Evolutionary conservation across 2,797 vertebrate species (phyloP), one percentile per base, ranked within the genome.

Genomic region (Lutjanus campechanus): DNA sequence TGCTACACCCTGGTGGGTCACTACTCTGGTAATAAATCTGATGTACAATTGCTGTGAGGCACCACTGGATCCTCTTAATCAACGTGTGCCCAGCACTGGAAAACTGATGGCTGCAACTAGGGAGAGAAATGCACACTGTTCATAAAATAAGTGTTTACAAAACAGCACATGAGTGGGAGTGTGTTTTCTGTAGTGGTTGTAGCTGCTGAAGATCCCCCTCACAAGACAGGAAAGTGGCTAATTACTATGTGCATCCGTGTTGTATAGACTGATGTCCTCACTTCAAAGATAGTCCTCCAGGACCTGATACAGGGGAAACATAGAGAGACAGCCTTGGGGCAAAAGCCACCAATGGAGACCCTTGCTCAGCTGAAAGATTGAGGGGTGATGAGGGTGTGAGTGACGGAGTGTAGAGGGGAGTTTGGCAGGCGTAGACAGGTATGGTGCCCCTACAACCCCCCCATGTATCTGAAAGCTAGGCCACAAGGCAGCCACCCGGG

Each of bases 401-500:
- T 86, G 87, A 91, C 12, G 19, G 13, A 78, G 78, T 70, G 76
- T 80, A 60, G 73, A 80, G 69, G 75, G 78, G 51, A 84, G 67
- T 71, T 64, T 90, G 87, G 92, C 91, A 94, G 89, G 93, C 88
- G 63, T 84, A 82, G 92, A 95, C 92, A 95, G 91, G 93, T 92
- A 94, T 74, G 76, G 73, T 73, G 54, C 79, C 68, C 56, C 73
- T 63, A 77, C 77, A 79, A 69, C 76, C 82, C 71, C 84, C 70
- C 49, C 73, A 61, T 5, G 15, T 25, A 69, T 50, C 77, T 78
- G 77, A 80, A 46, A 73, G 73, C 50, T 58, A 41, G 49, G 53
- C 78, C 75, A 85, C 72, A 74, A 89, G 71, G 78, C 81, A 80
- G 70, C 79, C 84, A 83, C 77, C 67, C 50, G 11, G 87, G 82